phyloP scores from a whole-genome alignment of 2,113 vertebrate species.

The Tringa solitaria region DNA sequence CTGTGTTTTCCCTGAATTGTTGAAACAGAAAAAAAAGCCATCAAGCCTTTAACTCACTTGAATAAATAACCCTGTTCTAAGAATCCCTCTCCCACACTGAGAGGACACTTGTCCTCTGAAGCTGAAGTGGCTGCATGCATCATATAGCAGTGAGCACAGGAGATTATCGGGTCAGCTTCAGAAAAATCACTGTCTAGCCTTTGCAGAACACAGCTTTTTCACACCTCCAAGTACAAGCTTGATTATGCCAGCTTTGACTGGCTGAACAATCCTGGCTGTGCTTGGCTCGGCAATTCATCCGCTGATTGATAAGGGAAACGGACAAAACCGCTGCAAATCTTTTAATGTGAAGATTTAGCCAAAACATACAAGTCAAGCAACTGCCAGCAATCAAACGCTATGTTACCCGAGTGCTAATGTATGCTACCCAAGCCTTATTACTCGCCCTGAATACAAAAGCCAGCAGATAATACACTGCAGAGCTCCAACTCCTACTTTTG shows the following conservation, averaged over 20 bases:
- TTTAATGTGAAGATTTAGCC: not conserved
- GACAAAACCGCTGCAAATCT: not conserved
- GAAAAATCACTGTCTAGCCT: not conserved
- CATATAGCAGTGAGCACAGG: not conserved
- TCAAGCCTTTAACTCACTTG: not conserved
- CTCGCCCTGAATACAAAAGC: constrained; percentile 11
- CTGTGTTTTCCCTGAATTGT: not conserved
- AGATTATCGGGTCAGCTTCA: constrained; percentile 10
- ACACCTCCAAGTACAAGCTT: not conserved
- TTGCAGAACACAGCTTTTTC: not conserved
- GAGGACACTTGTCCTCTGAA: not conserved
- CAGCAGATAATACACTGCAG: constrained; percentile 23
- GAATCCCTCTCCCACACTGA: not conserved
- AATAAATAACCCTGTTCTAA: not conserved
- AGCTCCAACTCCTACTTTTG: constrained; percentile 1
- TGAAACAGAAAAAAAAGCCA: not conserved
- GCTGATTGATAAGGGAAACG: not conserved
- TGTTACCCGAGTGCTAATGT: not conserved
- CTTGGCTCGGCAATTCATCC: not conserved
- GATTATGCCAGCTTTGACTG: not conserved
- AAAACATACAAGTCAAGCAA: not conserved
- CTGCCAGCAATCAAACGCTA: not conserved
- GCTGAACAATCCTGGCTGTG: not conserved
- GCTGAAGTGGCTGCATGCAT: not conserved
- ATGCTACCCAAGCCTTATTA: not conserved